Evolutionary conservation across 2,888 invertebrate genomes (phyloP).

Genomic region (Venusia cambrica): DNA sequence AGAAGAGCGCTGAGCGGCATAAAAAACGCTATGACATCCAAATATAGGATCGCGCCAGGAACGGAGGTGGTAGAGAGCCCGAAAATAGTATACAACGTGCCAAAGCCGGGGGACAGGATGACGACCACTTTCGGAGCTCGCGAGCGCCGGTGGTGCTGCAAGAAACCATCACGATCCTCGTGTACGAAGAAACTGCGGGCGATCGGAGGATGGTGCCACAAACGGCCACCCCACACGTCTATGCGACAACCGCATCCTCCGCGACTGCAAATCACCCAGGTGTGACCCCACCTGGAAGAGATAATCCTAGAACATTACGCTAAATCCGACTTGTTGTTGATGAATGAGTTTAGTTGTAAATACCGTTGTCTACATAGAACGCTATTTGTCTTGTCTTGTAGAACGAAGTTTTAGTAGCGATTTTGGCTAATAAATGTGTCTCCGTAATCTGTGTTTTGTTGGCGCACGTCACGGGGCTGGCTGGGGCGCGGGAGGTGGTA

Average conservation of each 20-base stretch:
- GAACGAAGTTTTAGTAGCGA: constrained; percentile 64
- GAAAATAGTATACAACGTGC: constrained; percentile 66
- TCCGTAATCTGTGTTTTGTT: constrained; percentile 75
- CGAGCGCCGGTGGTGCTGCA: constrained; percentile 54
- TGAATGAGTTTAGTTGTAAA: constrained; percentile 17
- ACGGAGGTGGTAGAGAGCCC: constrained; percentile 63
- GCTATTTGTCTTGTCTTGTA: constrained; percentile 49
- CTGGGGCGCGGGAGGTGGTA: constrained; percentile 46
- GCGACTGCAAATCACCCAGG: constrained; percentile 75
- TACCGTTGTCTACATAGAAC: constrained; percentile 14
- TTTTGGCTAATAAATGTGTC: constrained; percentile 75
- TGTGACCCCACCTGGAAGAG: constrained; percentile 49
- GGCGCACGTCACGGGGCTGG: constrained; percentile 50
- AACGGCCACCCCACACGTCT: constrained; percentile 52
- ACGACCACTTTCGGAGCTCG: constrained; percentile 64
- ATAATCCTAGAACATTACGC: constrained; percentile 25
- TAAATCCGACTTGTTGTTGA: constrained; percentile 20
- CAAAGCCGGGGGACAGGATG: constrained; percentile 72
- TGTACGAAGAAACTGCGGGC: constrained; percentile 52
- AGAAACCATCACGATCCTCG: constrained; percentile 52
- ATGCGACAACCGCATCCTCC: constrained; percentile 55
- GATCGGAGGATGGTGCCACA: constrained; percentile 55
- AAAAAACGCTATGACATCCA: constrained; percentile 61
- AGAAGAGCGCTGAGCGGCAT: constrained; percentile 57
- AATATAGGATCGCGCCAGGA: constrained; percentile 63